A percentile compares a stretch with the other conserved stretches of the same genome.
These are phyloP conservation scores for Macaca fascicularis DNA, from an alignment of 2,113 vertebrate species.

Conservation along the genomic window T2T-MFA8v1.1 NC_088381.1:97178501-97179000, in stretches of 20 bases:
- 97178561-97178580: background rate
- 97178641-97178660: background rate
- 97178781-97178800: too few species aligned
- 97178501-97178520: background rate
- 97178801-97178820: background rate
- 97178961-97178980: background rate
- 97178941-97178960: background rate
- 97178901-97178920: background rate
- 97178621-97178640: background rate
- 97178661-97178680: background rate
- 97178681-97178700: background rate
- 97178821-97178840: background rate
- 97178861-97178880: background rate
- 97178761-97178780: background rate
- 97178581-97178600: conserved; percentile 21
- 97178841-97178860: conserved; percentile 7
- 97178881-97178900: background rate
- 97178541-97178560: background rate
- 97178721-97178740: background rate
- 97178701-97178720: background rate
- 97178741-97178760: background rate
- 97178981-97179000: background rate
- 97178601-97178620: background rate
- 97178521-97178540: background rate
- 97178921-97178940: background rate